These are phyloP conservation scores for Bombus pyrosoma DNA, from an alignment of 1,140 invertebrate genomes.

Conservation along the genomic window DNA sequence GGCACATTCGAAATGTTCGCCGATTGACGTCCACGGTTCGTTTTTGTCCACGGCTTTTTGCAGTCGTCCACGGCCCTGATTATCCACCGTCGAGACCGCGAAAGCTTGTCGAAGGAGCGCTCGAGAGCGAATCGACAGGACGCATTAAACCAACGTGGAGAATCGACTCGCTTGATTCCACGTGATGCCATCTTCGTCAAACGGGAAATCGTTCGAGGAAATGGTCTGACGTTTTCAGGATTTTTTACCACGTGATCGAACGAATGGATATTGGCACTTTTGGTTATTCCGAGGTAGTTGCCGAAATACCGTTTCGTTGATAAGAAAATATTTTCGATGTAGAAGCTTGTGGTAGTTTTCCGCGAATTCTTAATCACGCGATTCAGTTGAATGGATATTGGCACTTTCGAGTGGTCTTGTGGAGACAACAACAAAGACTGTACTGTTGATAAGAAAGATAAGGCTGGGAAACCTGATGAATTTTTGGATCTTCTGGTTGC, in stretches of 20 bases:
- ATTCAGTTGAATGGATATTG: background rate
- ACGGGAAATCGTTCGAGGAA: background rate
- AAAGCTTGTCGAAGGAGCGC: background rate
- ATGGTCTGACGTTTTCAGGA: background rate
- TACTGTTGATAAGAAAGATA: background rate
- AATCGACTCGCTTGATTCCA: background rate
- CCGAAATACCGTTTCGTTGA: background rate
- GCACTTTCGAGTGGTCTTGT: background rate
- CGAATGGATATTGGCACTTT: background rate
- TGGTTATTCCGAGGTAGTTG: background rate
- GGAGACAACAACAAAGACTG: background rate
- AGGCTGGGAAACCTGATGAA: background rate
- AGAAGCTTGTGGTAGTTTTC: background rate
- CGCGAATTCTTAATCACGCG: background rate
- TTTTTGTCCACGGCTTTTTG: constrained; percentile 43
- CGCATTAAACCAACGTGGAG: constrained; percentile 5
- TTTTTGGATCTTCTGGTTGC: background rate
- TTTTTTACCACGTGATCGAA: background rate
- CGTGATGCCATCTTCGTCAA: background rate
- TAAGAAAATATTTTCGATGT: background rate
- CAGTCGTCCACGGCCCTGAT: background rate
- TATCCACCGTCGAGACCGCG: background rate
- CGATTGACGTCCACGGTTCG: constrained; percentile 39
- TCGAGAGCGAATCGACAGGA: background rate
- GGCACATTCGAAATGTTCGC: constrained; percentile 53